Percentiles rank a stretch among this genome's conserved stretches.
Conservation (phyloP, 2,888 invertebrate genomes). For the Agrotis ipsilon region DNA sequence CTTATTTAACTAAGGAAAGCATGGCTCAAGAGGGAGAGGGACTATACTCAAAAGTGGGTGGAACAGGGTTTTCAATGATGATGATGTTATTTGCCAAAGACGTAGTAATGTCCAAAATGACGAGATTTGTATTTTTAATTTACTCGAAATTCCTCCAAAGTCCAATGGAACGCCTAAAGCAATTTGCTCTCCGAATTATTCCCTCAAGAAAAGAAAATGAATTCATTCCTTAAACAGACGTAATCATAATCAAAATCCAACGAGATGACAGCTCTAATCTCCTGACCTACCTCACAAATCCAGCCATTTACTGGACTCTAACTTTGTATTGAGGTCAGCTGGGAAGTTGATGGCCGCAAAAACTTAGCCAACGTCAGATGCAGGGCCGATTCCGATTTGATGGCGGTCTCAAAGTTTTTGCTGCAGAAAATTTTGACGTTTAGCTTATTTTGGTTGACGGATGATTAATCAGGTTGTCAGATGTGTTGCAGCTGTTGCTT, state of each 20-base stretch:
- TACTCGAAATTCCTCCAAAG: too few species aligned
- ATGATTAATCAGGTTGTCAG: neutral
- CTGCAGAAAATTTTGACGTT: conserved; percentile 4
- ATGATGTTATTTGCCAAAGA: too few species aligned
- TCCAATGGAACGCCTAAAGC: too few species aligned
- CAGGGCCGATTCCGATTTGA: conserved; percentile 48
- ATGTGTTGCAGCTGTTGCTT: too few species aligned
- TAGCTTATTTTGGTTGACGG: neutral
- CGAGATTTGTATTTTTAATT: too few species aligned
- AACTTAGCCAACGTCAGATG: conserved; percentile 60
- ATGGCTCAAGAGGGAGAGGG: too few species aligned
- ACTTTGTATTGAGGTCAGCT: conserved; percentile 45
- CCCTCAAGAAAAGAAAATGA: neutral
- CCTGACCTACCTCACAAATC: conserved; percentile 40
- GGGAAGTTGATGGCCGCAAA: conserved; percentile 30
- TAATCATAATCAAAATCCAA: conserved; percentile 17
- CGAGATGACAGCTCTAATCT: conserved; percentile 34
- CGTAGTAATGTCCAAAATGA: too few species aligned
- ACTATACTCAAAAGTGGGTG: too few species aligned
- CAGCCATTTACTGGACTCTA: conserved; percentile 28
- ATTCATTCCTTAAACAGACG: neutral
- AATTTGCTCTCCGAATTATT: too few species aligned
- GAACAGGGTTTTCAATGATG: too few species aligned
- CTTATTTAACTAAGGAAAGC: too few species aligned
- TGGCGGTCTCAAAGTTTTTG: conserved; percentile 46